A percentile compares a stretch with the other conserved stretches of the same genome.
Evolutionary conservation across 1,140 invertebrate species (phyloP).

Genomic region (Brachionus manjavacas): DNA sequence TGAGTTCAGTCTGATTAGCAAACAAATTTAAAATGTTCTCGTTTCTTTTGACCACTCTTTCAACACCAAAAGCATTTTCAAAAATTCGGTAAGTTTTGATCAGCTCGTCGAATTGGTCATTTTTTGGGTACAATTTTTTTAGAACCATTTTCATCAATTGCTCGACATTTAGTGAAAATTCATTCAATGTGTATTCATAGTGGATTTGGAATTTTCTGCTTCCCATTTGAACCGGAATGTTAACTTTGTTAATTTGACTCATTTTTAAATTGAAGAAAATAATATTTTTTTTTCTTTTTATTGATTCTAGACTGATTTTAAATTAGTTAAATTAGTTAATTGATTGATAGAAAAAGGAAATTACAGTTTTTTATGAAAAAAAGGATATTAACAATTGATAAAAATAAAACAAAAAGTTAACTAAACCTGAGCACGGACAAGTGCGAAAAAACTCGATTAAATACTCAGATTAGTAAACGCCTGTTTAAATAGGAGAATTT

Average conservation of each 20-base stretch:
- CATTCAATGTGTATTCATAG: not conserved
- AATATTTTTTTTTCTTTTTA: not conserved
- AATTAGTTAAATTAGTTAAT: not conserved
- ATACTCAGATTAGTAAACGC: not conserved
- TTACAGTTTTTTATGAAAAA: not conserved
- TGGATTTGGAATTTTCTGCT: not conserved
- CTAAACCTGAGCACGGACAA: not conserved
- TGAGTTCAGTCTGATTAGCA: not conserved
- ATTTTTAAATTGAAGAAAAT: not conserved
- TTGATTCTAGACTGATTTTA: not conserved
- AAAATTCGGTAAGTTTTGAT: not conserved
- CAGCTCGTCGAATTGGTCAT: not conserved
- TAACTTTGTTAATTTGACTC: not conserved
- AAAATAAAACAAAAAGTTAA: not conserved
- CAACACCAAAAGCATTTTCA: conserved; percentile 16
- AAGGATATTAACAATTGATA: not conserved
- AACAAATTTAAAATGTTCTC: conserved; percentile 6
- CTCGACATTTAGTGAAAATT: not conserved
- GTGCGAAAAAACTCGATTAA: not conserved
- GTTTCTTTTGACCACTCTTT: not conserved
- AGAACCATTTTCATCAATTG: not conserved
- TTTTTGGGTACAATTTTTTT: not conserved
- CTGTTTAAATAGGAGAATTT: not conserved
- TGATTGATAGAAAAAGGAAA: not conserved
- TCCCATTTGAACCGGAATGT: conserved; percentile 1